Percentiles rank a stretch among this genome's conserved stretches.
These are phyloP conservation scores for Archips xylosteana DNA, from an alignment of 2,888 invertebrate species.

Conservation along the genomic window DNA sequence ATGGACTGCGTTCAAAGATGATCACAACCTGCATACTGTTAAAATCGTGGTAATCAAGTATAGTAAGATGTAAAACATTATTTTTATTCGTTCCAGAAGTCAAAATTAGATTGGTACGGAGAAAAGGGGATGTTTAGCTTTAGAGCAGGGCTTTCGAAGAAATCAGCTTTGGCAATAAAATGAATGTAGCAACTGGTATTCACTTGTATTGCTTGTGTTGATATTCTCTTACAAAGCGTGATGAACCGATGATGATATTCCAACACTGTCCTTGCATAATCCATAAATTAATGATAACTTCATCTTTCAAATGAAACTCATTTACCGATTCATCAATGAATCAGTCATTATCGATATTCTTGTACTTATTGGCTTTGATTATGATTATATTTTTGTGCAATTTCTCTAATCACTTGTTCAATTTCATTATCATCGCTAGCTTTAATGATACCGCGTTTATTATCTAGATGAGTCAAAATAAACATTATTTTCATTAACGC, in stretches of 20 bases:
- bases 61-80: too few relatives aligned
- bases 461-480: slow-evolving; percentile 28
- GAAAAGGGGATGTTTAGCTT: neutral
- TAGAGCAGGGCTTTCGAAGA: neutral
- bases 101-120: neutral
- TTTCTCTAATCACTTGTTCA: slow-evolving; percentile 18
- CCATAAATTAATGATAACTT: neutral
- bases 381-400: slow-evolving; percentile 17
- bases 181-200: neutral
- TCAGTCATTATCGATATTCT: neutral
- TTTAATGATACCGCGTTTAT: slow-evolving; percentile 10
- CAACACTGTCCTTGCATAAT: neutral
- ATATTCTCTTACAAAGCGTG: neutral
- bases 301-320: neutral
- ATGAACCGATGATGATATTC: neutral
- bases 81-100: too few relatives aligned
- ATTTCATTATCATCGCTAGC: slow-evolving; percentile 13
- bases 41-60: too few relatives aligned
- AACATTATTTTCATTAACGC: slow-evolving; percentile 27
- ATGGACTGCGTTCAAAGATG: too few relatives aligned
- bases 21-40: too few relatives aligned
- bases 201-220: neutral
- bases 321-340: neutral
- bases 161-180: neutral
- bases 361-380: slow-evolving; percentile 3